Conservation (phyloP, 2,888 invertebrate species). For the Drosophila dives region DNA sequence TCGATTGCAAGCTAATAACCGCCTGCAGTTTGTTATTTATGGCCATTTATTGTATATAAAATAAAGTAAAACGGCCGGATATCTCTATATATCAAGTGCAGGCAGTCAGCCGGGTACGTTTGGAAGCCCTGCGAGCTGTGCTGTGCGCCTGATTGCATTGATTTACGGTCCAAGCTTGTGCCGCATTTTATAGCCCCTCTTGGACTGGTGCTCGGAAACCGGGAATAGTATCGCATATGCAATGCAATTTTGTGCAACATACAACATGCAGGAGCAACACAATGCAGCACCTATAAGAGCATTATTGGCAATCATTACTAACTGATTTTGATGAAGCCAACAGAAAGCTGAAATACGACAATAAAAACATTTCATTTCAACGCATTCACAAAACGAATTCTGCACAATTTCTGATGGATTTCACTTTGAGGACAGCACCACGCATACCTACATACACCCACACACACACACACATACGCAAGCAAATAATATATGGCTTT, state of each 20-base stretch:
- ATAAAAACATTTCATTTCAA: conserved; percentile 32
- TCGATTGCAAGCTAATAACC: neutral
- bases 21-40: neutral
- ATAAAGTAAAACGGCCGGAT: neutral
- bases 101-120: conserved; percentile 10
- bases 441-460: conserved; percentile 4
- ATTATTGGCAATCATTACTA: conserved; percentile 47
- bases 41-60: conserved; percentile 9
- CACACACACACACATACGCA: conserved; percentile 2
- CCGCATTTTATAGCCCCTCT: conserved; percentile 50
- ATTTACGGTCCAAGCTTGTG: conserved; percentile 60
- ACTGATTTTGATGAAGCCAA: conserved; percentile 11
- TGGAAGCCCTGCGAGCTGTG: conserved; percentile 29
- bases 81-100: conserved; percentile 30
- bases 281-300: conserved; percentile 27
- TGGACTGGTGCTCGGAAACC: neutral
- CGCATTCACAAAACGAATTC: conserved; percentile 25
- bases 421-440: neutral
- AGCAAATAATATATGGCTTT: conserved; percentile 43
- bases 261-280: neutral
- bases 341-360: neutral
- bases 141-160: conserved; percentile 50
- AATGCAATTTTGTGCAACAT: conserved; percentile 34
- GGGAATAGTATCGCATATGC: conserved; percentile 5
- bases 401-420: conserved; percentile 3